Percentiles rank a stretch among this genome's conserved stretches.
These are phyloP conservation scores for Oreochromis mossambicus DNA, from an alignment of 2,797 vertebrate species.

Conservation along the genomic window DNA sequence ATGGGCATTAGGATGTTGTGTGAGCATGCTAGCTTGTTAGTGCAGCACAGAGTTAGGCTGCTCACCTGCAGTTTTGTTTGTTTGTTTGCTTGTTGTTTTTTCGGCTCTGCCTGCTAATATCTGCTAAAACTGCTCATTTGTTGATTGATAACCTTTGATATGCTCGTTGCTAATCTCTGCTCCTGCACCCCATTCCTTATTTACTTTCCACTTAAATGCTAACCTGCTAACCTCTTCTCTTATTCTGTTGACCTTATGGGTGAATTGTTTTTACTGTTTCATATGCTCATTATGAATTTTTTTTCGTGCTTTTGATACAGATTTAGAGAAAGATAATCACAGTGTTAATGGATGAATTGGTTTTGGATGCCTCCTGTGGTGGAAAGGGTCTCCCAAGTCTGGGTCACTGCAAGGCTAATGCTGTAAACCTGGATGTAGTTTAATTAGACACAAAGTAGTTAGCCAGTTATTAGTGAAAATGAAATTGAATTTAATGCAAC, in stretches of 20 bases:
- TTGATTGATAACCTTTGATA: neutral
- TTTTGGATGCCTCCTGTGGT: neutral
- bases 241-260: neutral
- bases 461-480: neutral
- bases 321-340: neutral
- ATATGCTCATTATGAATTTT: neutral
- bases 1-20: neutral
- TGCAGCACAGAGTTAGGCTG: neutral
- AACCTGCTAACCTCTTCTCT: neutral
- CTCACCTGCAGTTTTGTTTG: neutral
- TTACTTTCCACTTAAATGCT: neutral
- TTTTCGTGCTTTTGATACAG: neutral
- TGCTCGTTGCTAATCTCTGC: neutral
- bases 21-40: neutral
- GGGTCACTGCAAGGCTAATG: neutral
- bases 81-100: neutral
- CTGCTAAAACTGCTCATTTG: neutral
- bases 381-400: neutral
- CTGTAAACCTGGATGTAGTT: neutral
- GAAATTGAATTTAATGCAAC: neutral
- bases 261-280: neutral
- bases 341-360: neutral
- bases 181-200: neutral
- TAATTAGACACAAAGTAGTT: neutral
- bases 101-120: neutral